Conservation (phyloP, 2,888 invertebrate species). For the Macrosoma leucophasiata region DNA sequence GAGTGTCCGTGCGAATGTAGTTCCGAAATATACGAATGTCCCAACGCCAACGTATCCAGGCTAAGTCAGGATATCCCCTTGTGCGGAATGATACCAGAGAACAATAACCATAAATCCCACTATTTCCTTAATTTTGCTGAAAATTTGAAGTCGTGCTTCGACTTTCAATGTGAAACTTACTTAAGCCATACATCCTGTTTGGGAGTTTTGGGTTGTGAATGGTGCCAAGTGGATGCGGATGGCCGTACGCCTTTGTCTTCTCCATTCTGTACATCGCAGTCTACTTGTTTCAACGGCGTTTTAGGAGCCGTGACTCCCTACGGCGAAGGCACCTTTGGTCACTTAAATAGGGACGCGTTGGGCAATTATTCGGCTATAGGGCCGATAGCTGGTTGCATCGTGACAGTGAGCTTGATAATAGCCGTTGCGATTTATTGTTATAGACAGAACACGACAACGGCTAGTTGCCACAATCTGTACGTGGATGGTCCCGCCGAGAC, state of each 20-base stretch:
- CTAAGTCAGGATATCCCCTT: constrained; percentile 52
- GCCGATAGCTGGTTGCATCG: constrained; percentile 89
- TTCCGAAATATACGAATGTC: constrained; percentile 61
- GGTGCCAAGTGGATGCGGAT: constrained; percentile 90
- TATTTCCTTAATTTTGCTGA: constrained; percentile 70
- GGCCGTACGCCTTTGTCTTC: constrained; percentile 79
- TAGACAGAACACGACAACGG: constrained; percentile 77
- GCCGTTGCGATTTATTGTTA: constrained; percentile 91
- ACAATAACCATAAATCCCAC: constrained; percentile 65
- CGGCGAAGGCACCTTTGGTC: constrained; percentile 79
- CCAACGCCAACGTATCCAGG: constrained; percentile 44
- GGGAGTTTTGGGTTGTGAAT: constrained; percentile 90
- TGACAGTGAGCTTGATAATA: constrained; percentile 86
- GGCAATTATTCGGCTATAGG: constrained; percentile 85
- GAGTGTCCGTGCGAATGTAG: constrained; percentile 97
- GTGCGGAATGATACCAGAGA: constrained; percentile 65
- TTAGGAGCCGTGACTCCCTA: constrained; percentile 89
- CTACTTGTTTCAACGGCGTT: constrained; percentile 90
- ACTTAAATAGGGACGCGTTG: constrained; percentile 60
- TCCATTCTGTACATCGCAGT: constrained; percentile 88
- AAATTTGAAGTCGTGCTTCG: constrained; percentile 79
- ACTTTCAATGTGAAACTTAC: constrained; percentile 81
- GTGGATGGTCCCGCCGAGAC: constrained; percentile 68
- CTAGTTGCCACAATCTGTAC: constrained; percentile 68
- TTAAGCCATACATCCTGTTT: constrained; percentile 79